Percentiles rank a stretch among this genome's conserved stretches.
These are phyloP conservation scores for Pseudochromis fuscus DNA, from an alignment of 2,797 vertebrate species.

Conservation along the genomic window DNA sequence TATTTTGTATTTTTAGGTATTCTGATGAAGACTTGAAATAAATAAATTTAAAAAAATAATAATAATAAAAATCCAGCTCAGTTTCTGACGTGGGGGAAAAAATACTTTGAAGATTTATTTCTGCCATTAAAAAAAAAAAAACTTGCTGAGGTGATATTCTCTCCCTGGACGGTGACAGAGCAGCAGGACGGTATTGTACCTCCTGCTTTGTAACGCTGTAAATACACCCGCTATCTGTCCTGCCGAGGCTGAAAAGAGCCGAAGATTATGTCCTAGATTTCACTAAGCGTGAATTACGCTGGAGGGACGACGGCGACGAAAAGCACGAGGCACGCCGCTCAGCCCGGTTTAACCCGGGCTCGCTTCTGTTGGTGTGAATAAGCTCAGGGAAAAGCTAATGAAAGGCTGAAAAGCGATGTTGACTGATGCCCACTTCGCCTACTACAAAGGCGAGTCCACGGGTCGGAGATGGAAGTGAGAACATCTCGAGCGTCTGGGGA, in stretches of 20 bases:
- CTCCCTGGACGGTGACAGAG: conserved; percentile 12
- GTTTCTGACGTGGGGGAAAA: not conserved
- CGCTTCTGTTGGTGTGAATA: conserved; percentile 36
- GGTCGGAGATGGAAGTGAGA: conserved; percentile 49
- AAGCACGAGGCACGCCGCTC: conserved; percentile 42
- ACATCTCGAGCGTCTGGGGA: conserved; percentile 50
- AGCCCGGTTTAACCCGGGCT: conserved; percentile 37
- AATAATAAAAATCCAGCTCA: not conserved
- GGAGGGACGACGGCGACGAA: conserved; percentile 45
- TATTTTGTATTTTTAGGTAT: no score
- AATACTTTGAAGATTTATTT: conserved; percentile 36
- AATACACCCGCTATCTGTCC: conserved; percentile 45
- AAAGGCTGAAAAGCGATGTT: conserved; percentile 43
- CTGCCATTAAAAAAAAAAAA: conserved; percentile 3
- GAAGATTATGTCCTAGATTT: conserved; percentile 73
- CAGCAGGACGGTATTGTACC: conserved; percentile 10
- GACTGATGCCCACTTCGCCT: conserved; percentile 53
- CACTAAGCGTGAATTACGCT: conserved; percentile 64
- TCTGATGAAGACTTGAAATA: no score
- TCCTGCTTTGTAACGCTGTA: conserved; percentile 43
- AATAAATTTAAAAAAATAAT: no score
- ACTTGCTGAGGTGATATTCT: conserved; percentile 39
- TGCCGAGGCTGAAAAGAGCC: conserved; percentile 42
- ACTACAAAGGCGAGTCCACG: conserved; percentile 11
- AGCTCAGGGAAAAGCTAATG: conserved; percentile 43